Conservation (phyloP, 2,888 invertebrate species). For the Hypomecis punctinalis region DNA sequence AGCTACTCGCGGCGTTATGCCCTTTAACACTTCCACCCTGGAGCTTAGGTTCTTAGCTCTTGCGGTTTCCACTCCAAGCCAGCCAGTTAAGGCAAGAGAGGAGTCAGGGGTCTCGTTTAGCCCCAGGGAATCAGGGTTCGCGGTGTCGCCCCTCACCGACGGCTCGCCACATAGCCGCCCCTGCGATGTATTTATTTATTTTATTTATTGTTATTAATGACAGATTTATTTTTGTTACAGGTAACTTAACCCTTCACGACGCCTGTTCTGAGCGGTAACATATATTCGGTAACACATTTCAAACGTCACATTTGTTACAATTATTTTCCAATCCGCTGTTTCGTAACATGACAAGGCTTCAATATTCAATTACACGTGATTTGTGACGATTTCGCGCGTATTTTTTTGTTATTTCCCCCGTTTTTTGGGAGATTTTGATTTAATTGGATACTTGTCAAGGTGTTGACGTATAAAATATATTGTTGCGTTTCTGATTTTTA, state of each 20-base stretch:
- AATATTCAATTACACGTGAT: constrained; percentile 29
- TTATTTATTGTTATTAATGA: too few species aligned
- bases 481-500: too few species aligned
- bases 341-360: constrained; percentile 11
- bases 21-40: too few species aligned
- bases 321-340: constrained; percentile 34
- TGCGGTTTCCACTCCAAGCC: too few species aligned
- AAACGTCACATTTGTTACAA: constrained; percentile 34
- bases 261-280: not conserved
- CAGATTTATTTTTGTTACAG: constrained; percentile 8
- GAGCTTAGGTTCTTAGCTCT: too few species aligned
- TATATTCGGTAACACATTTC: not conserved
- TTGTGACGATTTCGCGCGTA: constrained; percentile 27
- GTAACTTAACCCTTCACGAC: constrained; percentile 9
- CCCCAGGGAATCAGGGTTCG: too few species aligned
- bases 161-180: too few species aligned
- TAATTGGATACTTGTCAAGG: constrained; percentile 4
- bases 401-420: not conserved
- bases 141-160: too few species aligned
- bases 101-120: too few species aligned
- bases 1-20: too few species aligned
- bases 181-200: too few species aligned
- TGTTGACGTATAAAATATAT: not conserved
- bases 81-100: too few species aligned
- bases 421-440: constrained; percentile 6